A percentile compares a stretch with the other conserved stretches of the same genome.
phyloP scores from a whole-genome alignment of 2,797 vertebrate species.

The Gymnocypris eckloni region DNA sequence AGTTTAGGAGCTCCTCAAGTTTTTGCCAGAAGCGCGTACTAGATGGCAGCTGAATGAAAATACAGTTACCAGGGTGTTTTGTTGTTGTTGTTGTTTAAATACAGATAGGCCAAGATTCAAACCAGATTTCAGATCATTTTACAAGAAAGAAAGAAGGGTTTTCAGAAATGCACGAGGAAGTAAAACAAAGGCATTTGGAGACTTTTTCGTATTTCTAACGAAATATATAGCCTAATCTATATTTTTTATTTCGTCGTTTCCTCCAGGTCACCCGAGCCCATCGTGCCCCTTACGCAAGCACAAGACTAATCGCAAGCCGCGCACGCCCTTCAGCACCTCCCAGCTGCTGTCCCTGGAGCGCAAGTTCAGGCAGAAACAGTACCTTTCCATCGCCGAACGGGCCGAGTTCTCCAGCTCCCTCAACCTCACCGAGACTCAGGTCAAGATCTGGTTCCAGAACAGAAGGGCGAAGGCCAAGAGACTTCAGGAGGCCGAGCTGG shows the following conservation, averaged over 20 bases:
- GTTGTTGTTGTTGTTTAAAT: neutral
- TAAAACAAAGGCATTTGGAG: neutral
- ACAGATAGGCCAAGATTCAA: neutral
- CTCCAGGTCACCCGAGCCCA: constrained; percentile 81
- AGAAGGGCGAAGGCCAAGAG: constrained; percentile 86
- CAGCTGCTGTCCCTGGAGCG: constrained; percentile 87
- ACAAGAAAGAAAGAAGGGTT: neutral
- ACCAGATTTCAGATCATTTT: neutral
- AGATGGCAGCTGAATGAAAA: too few species aligned
- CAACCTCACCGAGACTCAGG: constrained; percentile 87
- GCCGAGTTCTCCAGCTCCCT: constrained; percentile 87
- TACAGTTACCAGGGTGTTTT: too few species aligned
- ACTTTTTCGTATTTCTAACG: neutral
- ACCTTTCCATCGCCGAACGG: constrained; percentile 87
- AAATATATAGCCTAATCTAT: neutral
- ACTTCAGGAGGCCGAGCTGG: constrained; percentile 86
- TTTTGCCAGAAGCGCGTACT: too few species aligned
- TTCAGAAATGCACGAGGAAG: neutral
- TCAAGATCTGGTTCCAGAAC: constrained; percentile 91
- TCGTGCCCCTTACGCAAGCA: constrained; percentile 85
- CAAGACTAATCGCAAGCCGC: constrained; percentile 88
- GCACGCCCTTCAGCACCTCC: constrained; percentile 87
- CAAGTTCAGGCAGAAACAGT: constrained; percentile 88
- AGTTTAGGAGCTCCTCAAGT: too few species aligned
- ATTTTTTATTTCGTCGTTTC: neutral